Conservation (phyloP, 2,113 vertebrate genomes). For the Thunnus maccoyii region DNA sequence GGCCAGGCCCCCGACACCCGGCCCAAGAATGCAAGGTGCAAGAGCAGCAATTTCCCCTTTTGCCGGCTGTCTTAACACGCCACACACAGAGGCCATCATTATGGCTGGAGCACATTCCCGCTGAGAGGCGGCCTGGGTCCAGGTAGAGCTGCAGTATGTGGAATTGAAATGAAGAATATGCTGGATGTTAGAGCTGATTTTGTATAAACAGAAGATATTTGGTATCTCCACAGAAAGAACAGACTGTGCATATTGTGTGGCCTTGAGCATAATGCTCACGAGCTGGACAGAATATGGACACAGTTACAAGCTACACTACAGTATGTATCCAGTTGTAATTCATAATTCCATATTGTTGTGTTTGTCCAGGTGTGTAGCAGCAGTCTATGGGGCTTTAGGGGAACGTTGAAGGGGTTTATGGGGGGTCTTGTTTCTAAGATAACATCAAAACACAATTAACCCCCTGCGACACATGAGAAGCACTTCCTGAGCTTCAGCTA, state of each 20-base stretch:
- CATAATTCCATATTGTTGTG: slow-evolving; percentile 66
- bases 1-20: slow-evolving; percentile 22
- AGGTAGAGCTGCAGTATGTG: neutral
- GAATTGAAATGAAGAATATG: neutral
- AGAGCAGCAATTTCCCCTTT: slow-evolving; percentile 74
- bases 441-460: slow-evolving; percentile 85
- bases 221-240: neutral
- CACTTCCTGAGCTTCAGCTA: slow-evolving; percentile 71
- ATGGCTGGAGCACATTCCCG: slow-evolving; percentile 36
- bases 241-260: neutral
- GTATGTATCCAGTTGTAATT: slow-evolving; percentile 27
- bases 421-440: slow-evolving; percentile 82
- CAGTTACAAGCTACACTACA: slow-evolving; percentile 6
- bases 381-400: slow-evolving; percentile 17
- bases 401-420: slow-evolving; percentile 54
- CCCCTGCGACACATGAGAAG: slow-evolving; percentile 76
- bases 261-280: neutral
- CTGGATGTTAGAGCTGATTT: slow-evolving; percentile 9
- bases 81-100: slow-evolving; percentile 74
- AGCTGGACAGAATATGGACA: neutral
- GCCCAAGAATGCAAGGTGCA: slow-evolving; percentile 80
- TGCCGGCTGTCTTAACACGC: slow-evolving; percentile 62
- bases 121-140: neutral
- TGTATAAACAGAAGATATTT: slow-evolving; percentile 34
- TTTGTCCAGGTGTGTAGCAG: slow-evolving; percentile 79